Evolutionary conservation across 2,113 vertebrate species (phyloP), one percentile per base, ranked within the genome.

Genomic region (Lamprologus sp.): DNA sequence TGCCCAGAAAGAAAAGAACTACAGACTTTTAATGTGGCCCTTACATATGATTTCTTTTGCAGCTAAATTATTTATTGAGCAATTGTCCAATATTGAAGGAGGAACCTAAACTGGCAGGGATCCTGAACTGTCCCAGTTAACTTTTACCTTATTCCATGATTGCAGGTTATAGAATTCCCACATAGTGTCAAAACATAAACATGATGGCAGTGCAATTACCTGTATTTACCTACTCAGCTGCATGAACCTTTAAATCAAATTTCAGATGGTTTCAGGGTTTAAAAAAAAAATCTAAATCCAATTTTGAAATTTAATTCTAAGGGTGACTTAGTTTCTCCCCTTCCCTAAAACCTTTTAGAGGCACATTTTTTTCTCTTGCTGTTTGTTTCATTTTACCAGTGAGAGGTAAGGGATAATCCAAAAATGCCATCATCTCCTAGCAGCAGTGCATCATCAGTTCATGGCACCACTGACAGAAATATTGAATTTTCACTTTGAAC

Each of bases 211-310:
- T 15, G 37, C 1, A 70, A 70, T 70, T 42, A 42, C n/a, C 65
- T 70, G 65, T 3, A 23, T 42, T 26, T 23, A 42, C 21, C 65
- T 70, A 42, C 65, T 9, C 65, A 70, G 17, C 37, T 70, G n/a
- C 37, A n/a, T 1, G 12, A 70, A 45, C 21, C 37, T 73, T 42
- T 26, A 45, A 73, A 26, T 9, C 21, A 68, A 21, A 68, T 68
- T 68, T 21, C 37, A 73, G n/a, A 7, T 45, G 0, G 0, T 45
- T 73, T 73, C 21, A 26, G 9, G 12, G 12, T 60, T 60, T 31
- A 2, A 12, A 42, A 68, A 65, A 54, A 31, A 17, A 0, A 2
- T 63, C 15, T 0, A 63, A 33, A 63, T 35, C 9, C 1, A 63
- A 35, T 63, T 63, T 63, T 63, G 31, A 63, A 35, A 65, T 37